Evolutionary conservation across 1,140 invertebrate genomes (phyloP).

Genomic region (Bombyx mori): ASM3026992v2 NC_085107.1:7155501-7156000

Average conservation of each 20-base stretch:
- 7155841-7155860: conserved; percentile 8
- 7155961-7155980: conserved; percentile 50
- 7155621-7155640: too few species aligned
- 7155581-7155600: neutral
- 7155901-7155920: conserved; percentile 36
- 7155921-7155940: conserved; percentile 47
- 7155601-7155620: too few species aligned
- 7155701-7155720: too few species aligned
- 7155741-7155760: too few species aligned
- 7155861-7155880: conserved; percentile 57
- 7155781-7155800: too few species aligned
- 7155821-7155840: neutral
- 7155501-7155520: too few species aligned
- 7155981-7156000: conserved; percentile 59
- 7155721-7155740: too few species aligned
- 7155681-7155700: too few species aligned
- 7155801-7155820: neutral
- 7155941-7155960: conserved; percentile 66
- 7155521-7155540: neutral
- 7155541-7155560: neutral
- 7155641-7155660: too few species aligned
- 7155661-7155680: too few species aligned
- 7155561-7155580: neutral
- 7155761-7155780: too few species aligned
- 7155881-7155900: conserved; percentile 53